Base-by-base conservation (phyloP, 1,140 invertebrate species). In the Pseudomyrmex cubaensis region DNA sequence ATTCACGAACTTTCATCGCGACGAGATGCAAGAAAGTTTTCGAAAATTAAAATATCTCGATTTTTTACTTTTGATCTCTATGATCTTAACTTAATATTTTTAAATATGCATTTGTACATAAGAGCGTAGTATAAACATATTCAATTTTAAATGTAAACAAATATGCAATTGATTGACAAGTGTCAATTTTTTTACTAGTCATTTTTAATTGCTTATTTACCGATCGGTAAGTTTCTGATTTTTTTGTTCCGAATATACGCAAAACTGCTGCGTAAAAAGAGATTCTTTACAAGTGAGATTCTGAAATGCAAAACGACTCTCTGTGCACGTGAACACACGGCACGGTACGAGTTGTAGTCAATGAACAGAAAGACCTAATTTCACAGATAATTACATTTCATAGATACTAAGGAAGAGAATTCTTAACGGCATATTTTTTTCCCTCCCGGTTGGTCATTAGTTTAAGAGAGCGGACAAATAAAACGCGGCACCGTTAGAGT, bases 391-490 rank as follows among this genome's bases (percentile, higher is more conserved):
- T 76, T 76, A 54, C 22, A 64, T 52, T 76, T 76, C 66, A 76
- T 66, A 64, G 61, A 17, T 20, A 48, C n/a, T 76, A 76, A 66
- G 61, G 46, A 61, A 20, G 17, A 48, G 56, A 76, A 76, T 66
- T 66, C 46, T 64, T 76, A 66, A 76, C 74, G 74, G 74, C 61
- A 66, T 74, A 76, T 76, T 76, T 76, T 76, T 35, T 35, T 35
- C 35, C 0, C 35, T 54, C 46, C 25, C 48, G 9, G 48, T 66
- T 20, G 61, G 74, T 76, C 61, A 76, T 76, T 76, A 76, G 74
- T 76, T 76, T 76, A 76, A 75, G 59, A 75, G 73, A 75, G 48
- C 61, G 61, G 46, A 66, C 22, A 35, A 35, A 61, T 12, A 61
- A n/a, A 64, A 76, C 22, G 46, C 13, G 13, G 22, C 74, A 76